Evolutionary conservation across 2,888 invertebrate genomes (phyloP), one percentile per base, ranked within the genome.

Genomic region (Kuschelorhynchus macadamiae): DNA sequence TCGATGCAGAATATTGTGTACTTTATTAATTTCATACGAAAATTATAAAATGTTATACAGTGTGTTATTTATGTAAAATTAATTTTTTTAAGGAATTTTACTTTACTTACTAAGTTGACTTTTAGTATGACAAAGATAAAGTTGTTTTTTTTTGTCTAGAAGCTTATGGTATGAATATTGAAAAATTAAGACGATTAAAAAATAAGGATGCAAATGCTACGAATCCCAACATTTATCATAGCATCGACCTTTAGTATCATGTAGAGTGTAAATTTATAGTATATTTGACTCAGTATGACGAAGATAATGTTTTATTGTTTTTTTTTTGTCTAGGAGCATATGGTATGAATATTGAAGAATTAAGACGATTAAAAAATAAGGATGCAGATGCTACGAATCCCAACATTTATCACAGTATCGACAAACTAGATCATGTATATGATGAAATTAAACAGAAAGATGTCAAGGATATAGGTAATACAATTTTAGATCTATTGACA

Each of bases 401-500:
- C 0, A 94, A 93, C 78, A 87, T 94, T 57, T 96, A 95, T 80
- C 91, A 95, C 75, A 91, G 91, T 74, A 91, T 93, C 52, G 92
- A 92, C 73, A 91, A 91, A 74, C 83, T 91, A 60, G 95, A 95
- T 75, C 95, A 95, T 78, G 90, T 95, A 0, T 96, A 96, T 78
- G 95, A 94, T 80, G 95, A 95, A 83, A 95, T 96, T 72, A 94
- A 94, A 78, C 92, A 93, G 55, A 93, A 93, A 79, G 92, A 92
- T 74, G 88, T 87, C 70, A 89, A 89, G 71, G 87, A 87, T 81
- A 82, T 86, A 70, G 91, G 91, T 91, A 83, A 84, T 84, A 12
- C 18, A 33, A 36, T 55, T 55, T 16, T 17, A 57, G 11, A 42
- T 39, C 33, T 47, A 9, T 46, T 4, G 17, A 8, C 44, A n/a